A percentile compares a stretch with the other conserved stretches of the same genome.
These are phyloP conservation scores for Saiga tatarica DNA, from an alignment of 2,113 vertebrate genomes.

Conservation along the genomic window DNA sequence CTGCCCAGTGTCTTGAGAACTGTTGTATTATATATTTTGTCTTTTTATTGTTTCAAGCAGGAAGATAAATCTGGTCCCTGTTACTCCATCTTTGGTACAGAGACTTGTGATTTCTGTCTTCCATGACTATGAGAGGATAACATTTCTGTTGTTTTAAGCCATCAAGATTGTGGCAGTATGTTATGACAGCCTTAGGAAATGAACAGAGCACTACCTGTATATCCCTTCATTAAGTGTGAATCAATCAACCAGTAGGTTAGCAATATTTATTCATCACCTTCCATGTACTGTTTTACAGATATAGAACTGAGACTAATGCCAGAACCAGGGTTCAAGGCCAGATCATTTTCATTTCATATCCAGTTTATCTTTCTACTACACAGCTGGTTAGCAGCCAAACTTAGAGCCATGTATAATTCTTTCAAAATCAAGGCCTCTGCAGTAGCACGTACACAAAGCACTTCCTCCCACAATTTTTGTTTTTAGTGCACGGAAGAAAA, in stretches of 20 bases:
- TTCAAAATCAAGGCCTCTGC: neutral
- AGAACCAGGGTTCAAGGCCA: neutral
- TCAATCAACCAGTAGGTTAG: neutral
- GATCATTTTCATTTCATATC: neutral
- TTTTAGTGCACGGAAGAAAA: neutral
- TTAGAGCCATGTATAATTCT: neutral
- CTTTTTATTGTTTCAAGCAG: neutral
- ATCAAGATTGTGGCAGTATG: neutral
- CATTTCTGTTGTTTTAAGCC: neutral
- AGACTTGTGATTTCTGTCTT: neutral
- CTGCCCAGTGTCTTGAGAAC: neutral
- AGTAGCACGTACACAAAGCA: neutral
- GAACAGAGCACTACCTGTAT: neutral
- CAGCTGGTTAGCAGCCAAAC: neutral
- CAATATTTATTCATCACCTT: neutral
- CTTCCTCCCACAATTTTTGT: neutral
- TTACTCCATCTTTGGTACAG: neutral
- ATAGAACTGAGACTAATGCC: neutral
- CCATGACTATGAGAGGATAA: neutral
- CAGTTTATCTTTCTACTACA: neutral
- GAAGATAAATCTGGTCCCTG: neutral
- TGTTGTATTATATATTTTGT: neutral
- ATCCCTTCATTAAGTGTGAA: neutral
- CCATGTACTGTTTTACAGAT: neutral
- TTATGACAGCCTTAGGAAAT: neutral